These are phyloP conservation scores for Lepus timidus DNA, from an alignment of 2,113 vertebrate genomes.

Conservation along the genomic window DNA sequence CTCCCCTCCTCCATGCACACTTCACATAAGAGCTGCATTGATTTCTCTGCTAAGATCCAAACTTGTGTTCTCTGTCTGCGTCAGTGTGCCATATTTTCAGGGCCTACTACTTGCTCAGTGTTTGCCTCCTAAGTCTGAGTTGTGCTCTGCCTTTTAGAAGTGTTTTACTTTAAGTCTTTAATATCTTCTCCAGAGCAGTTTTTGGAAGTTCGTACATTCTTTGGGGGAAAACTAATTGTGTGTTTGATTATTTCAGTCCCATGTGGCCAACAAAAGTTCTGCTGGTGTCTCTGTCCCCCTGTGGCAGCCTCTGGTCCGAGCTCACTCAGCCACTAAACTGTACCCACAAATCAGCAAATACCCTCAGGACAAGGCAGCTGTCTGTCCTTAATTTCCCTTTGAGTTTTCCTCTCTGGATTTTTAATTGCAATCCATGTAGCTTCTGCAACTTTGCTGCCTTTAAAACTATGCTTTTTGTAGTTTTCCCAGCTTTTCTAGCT, in stretches of 20 bases:
- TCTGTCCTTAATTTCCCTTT: neutral
- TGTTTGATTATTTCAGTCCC: constrained; percentile 21
- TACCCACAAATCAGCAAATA: neutral
- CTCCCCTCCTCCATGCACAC: fast-evolving
- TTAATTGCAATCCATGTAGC: neutral
- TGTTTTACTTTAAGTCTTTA: neutral
- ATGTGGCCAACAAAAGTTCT: neutral
- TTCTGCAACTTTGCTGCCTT: constrained; percentile 6
- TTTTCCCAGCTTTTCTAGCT: neutral
- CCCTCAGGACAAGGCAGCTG: constrained; percentile 29
- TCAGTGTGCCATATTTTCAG: neutral
- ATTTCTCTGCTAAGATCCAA: neutral
- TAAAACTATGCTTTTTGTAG: neutral
- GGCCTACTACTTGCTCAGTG: neutral
- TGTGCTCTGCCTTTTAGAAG: neutral
- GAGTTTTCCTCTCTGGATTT: neutral
- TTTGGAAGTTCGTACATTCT: neutral
- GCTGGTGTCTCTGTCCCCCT: neutral
- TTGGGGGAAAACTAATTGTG: constrained; percentile 9
- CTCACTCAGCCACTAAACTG: neutral
- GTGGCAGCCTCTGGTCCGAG: neutral
- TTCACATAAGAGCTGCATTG: neutral
- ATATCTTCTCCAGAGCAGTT: constrained; percentile 4
- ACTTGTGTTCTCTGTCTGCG: neutral
- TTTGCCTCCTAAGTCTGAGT: neutral